Evolutionary conservation across 2,797 vertebrate genomes (phyloP), one percentile per base, ranked within the genome.

Genomic region (Anas bernieri): DNA sequence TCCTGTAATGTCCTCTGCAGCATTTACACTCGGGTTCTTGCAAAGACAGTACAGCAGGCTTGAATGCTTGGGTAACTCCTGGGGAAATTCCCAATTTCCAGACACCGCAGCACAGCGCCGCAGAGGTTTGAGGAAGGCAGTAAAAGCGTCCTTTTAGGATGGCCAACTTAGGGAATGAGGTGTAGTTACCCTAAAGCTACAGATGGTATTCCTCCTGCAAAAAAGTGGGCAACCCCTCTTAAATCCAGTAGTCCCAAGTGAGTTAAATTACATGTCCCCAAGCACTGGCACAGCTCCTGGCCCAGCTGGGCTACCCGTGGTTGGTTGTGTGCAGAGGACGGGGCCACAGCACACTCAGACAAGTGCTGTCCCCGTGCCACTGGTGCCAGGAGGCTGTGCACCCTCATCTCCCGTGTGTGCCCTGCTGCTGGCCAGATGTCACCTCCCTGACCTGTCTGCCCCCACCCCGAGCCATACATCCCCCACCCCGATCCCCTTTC

Each of bases 301-400:
- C 30, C 43, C 39, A 70, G 68, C 64, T 63, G 58, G 83, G 59
- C 89, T 83, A 41, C 73, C 62, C n/a, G 8, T 35, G 69, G 41
- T 12, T 31, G 30, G n/a, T 22, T 58, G 56, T n/a, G 41, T 45
- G 70, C 67, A 46, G 85, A 28, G 50, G 63, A 28, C 2, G 1
- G 2, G 1, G 54, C 66, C 8, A 39, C 59, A 8, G 63, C 0
- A 3, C 2, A 5, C 39, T 22, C 23, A 2, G 43, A 28, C 8
- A 12, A 79, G 39, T 13, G 11, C 33, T 8, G 1, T 9, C 54
- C 1, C 3, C 39, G 7, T 12, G 15, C 63, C 30, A 31, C 39
- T 37, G 58, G 59, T 13, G 3, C 2, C 2, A 6, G 61, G 46
- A 7, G 41, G 6, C 52, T 2, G 30, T 39, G 33, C 30, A 15